Percentiles rank a stretch among this genome's conserved stretches.
Conservation (phyloP, 2,888 invertebrate genomes). For the Diarsia mendica region DNA sequence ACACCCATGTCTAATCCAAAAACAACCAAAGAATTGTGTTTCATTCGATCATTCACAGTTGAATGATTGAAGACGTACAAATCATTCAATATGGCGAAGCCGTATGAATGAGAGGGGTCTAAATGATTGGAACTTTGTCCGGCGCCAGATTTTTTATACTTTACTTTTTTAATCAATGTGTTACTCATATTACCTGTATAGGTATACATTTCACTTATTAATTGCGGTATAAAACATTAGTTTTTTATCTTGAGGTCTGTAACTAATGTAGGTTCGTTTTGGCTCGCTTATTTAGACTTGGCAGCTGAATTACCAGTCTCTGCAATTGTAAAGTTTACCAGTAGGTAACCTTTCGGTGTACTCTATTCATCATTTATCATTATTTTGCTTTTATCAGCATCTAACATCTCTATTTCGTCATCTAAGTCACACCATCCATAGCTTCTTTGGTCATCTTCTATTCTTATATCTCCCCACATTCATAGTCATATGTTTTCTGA, state of each 20-base stretch:
- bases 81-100: slow-evolving; percentile 66
- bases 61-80: slow-evolving; percentile 64
- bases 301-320: background rate
- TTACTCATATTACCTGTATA: slow-evolving; percentile 39
- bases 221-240: background rate
- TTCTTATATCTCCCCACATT: background rate
- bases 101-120: slow-evolving; percentile 59
- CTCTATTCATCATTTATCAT: background rate
- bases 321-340: background rate
- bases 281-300: background rate
- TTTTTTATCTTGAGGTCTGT: background rate
- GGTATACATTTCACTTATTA: slow-evolving; percentile 27
- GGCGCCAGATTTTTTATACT: slow-evolving; percentile 56
- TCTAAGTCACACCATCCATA: background rate
- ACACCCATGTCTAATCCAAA: slow-evolving; percentile 16
- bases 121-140: slow-evolving; percentile 61
- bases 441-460: background rate
- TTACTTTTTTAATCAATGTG: slow-evolving; percentile 46
- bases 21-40: slow-evolving; percentile 31
- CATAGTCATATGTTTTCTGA: too few species aligned
- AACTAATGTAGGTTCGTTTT: background rate
- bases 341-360: background rate
- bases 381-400: background rate
- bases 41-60: slow-evolving; percentile 43
- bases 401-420: background rate